Conservation (phyloP, 2,888 invertebrate species). For the Aspidapion aeneum region DNA sequence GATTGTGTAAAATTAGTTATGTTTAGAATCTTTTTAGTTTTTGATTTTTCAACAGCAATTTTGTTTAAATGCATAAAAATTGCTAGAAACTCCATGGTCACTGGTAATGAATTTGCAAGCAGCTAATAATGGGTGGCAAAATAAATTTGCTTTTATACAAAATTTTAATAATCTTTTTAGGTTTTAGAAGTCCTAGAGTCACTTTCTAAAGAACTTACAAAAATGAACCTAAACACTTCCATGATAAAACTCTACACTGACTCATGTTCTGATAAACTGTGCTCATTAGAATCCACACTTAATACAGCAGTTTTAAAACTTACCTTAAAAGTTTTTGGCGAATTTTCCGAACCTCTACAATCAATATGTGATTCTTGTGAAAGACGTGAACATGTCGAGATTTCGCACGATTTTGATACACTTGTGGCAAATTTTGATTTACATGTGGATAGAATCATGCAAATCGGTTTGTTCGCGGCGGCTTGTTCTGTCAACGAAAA, state of each 20-base stretch:
- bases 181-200: constrained; percentile 54
- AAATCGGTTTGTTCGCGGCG: constrained; percentile 68
- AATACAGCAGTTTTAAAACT: constrained; percentile 61
- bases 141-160: too few species aligned
- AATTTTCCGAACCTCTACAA: constrained; percentile 36
- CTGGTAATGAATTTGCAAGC: too few species aligned
- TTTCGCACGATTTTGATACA: constrained; percentile 49
- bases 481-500: constrained; percentile 53
- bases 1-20: too few species aligned
- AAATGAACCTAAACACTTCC: constrained; percentile 48
- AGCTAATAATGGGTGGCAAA: too few species aligned
- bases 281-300: constrained; percentile 61
- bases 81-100: too few species aligned
- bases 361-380: constrained; percentile 36
- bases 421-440: constrained; percentile 63
- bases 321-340: constrained; percentile 49
- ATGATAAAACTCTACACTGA: constrained; percentile 58
- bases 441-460: constrained; percentile 62
- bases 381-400: constrained; percentile 22
- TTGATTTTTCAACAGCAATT: too few species aligned
- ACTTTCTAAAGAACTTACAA: constrained; percentile 48
- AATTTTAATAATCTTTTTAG: constrained; percentile 39
- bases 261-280: constrained; percentile 58
- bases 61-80: too few species aligned
- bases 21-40: too few species aligned